Evolutionary conservation across 1,140 invertebrate species (phyloP).

Genomic region (Orchestia grillus): DNA sequence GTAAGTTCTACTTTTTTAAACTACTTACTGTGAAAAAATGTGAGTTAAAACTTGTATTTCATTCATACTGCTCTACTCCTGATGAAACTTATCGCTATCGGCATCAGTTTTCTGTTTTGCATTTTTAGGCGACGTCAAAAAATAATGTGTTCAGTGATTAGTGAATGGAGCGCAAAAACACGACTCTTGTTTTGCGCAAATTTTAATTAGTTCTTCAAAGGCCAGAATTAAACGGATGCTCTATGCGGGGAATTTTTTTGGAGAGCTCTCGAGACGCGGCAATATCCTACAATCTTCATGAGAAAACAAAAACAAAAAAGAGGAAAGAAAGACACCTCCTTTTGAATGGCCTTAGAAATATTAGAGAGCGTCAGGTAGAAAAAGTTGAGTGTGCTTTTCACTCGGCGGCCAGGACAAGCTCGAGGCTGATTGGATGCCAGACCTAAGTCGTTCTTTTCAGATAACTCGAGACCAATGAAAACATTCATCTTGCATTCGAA

Average conservation of each 20-base stretch:
- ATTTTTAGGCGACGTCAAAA: not conserved
- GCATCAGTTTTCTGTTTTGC: not conserved
- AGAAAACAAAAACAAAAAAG: constrained; percentile 2
- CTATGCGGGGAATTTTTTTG: not conserved
- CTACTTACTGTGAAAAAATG: not conserved
- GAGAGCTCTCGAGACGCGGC: not conserved
- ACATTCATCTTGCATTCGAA: not conserved
- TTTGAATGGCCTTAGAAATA: constrained; percentile 40
- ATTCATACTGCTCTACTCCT: not conserved
- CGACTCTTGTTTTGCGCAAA: constrained; percentile 30
- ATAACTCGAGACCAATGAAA: constrained; percentile 1
- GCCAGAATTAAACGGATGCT: constrained; percentile 35
- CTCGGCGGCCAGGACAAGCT: not conserved
- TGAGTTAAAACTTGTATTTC: not conserved
- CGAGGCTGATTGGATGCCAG: not conserved
- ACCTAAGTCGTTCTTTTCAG: not conserved
- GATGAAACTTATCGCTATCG: not conserved
- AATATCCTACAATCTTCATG: constrained; percentile 21
- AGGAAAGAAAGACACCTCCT: not conserved
- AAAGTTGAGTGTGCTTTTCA: not conserved
- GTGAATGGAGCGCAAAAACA: not conserved
- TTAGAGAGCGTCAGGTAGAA: not conserved
- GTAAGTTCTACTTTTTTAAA: not conserved
- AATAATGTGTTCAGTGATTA: not conserved
- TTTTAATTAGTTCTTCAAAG: constrained; percentile 44